Conservation (phyloP, 2,797 vertebrate species). For the Neoniphon sammara region DNA sequence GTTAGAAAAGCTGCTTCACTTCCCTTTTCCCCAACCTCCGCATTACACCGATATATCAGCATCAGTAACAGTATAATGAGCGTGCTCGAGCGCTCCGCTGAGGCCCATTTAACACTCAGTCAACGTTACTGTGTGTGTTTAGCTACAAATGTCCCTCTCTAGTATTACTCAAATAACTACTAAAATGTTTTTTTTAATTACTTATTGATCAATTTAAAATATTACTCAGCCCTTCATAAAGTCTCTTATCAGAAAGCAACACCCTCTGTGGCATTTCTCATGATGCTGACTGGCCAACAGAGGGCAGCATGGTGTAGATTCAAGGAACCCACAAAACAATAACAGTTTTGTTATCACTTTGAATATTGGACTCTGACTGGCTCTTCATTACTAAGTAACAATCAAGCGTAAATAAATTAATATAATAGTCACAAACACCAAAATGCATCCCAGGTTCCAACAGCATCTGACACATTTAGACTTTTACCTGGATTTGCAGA, state of each 20-base stretch:
- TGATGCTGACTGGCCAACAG: conserved; percentile 55
- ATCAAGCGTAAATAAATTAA: conserved; percentile 22
- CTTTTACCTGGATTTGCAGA: background rate
- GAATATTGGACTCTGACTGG: conserved; percentile 10
- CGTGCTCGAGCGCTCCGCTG: conserved; percentile 29
- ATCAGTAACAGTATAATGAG: conserved; percentile 20
- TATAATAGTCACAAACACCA: conserved; percentile 24
- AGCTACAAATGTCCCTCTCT: background rate
- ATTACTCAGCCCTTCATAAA: too few relatives aligned
- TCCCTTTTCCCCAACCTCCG: conserved; percentile 27
- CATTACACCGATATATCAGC: conserved; percentile 39
- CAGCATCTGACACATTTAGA: background rate
- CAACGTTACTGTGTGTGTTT: background rate
- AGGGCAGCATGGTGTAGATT: conserved; percentile 63
- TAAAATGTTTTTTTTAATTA: background rate
- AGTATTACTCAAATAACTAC: background rate
- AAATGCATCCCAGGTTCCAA: conserved; percentile 3
- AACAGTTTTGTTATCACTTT: conserved; percentile 23
- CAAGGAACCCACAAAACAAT: conserved; percentile 24
- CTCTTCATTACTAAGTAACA: background rate
- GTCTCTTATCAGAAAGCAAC: background rate
- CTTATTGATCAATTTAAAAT: too few relatives aligned
- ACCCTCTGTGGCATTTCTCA: background rate
- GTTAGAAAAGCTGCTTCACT: conserved; percentile 35
- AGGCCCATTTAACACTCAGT: conserved; percentile 44